These are phyloP conservation scores for Homarus americanus DNA, from an alignment of 1,140 invertebrate species.

Conservation along the genomic window DNA sequence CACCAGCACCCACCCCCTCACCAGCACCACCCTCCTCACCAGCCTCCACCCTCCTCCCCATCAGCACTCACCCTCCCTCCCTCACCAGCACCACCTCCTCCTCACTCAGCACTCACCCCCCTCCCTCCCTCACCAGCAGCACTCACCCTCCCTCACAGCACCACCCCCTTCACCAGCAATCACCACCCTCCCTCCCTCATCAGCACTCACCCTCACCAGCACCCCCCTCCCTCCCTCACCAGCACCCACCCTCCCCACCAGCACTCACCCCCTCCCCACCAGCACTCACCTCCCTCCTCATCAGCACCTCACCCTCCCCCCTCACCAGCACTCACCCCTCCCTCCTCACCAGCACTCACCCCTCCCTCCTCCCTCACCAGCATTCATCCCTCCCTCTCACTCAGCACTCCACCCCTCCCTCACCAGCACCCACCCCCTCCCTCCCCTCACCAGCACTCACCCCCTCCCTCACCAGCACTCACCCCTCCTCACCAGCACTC, in stretches of 20 bases:
- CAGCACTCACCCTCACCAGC: not conserved
- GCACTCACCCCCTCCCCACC: not conserved
- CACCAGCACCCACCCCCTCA: too few species aligned
- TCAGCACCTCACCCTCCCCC: not conserved
- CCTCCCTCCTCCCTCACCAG: not conserved
- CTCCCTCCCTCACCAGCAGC: not conserved
- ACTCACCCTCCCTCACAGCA: not conserved
- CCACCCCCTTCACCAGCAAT: not conserved
- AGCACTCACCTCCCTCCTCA: not conserved
- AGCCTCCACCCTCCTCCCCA: too few species aligned
- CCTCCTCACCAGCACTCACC: not conserved
- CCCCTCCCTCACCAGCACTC: not conserved
- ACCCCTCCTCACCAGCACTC: not conserved
- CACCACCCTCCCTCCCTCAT: not conserved
- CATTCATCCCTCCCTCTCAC: not conserved
- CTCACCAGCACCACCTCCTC: constrained; percentile 1
- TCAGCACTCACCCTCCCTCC: not conserved
- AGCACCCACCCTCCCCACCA: too few species aligned
- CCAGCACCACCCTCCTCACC: too few species aligned
- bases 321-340: not conserved
- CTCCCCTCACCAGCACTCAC: not conserved
- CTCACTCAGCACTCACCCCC: not conserved
- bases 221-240: not conserved
- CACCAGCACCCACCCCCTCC: not conserved
- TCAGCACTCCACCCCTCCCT: not conserved